Percentiles rank a stretch among this genome's conserved stretches.
These are phyloP conservation scores for Caenorhabditis sp. DNA, from an alignment of 2,888 invertebrate species.

Conservation along the genomic window DNA sequence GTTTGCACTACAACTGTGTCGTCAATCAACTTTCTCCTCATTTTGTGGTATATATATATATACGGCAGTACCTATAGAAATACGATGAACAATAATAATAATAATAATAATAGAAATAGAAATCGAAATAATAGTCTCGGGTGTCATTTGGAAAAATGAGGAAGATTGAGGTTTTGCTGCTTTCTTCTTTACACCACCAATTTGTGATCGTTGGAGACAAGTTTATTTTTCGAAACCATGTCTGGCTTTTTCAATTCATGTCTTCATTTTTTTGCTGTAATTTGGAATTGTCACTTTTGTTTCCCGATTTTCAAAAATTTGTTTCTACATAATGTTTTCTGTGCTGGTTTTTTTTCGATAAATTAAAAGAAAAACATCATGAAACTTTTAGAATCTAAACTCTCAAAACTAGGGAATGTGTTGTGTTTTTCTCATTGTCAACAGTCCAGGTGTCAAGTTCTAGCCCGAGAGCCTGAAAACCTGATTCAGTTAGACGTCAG, in stretches of 20 bases:
- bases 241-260: neutral
- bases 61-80: neutral
- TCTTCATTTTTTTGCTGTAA: neutral
- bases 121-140: neutral
- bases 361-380: too few relatives aligned
- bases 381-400: too few relatives aligned
- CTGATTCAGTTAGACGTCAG: too few relatives aligned
- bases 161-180: slow-evolving; percentile 25
- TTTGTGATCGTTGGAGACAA: slow-evolving; percentile 23
- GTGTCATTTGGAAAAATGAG: neutral
- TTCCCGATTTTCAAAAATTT: slow-evolving; percentile 7
- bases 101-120: neutral
- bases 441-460: too few relatives aligned
- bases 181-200: slow-evolving; percentile 19
- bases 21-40: neutral
- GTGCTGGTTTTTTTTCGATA: too few relatives aligned
- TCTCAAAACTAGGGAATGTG: too few relatives aligned
- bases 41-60: neutral
- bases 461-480: too few relatives aligned
- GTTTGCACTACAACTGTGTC: neutral
- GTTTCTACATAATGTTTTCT: too few relatives aligned
- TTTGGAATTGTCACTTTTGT: neutral
- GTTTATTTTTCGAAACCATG: slow-evolving; percentile 7
- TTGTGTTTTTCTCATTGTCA: neutral
- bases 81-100: neutral